Evolutionary conservation across 2,888 invertebrate genomes (phyloP).

Genomic region (Eupithecia dodoneata): DNA sequence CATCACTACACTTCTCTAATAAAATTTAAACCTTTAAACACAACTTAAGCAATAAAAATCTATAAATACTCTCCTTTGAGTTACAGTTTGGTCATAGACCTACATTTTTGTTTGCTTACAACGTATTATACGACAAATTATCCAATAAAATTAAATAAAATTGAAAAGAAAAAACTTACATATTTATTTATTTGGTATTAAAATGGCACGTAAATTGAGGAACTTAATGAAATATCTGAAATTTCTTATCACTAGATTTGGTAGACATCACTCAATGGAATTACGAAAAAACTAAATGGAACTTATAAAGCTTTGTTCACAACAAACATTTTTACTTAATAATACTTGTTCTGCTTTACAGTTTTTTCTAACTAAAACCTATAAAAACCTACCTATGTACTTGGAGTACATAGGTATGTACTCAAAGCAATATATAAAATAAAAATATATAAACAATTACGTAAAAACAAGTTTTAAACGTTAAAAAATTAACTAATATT

Average conservation of each 20-base stretch:
- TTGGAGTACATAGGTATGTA: not conserved
- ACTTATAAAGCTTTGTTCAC: not conserved
- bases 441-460: not conserved
- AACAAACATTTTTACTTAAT: not conserved
- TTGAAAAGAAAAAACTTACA: too few species aligned
- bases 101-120: not conserved
- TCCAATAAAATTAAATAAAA: not conserved
- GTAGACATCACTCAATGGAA: not conserved
- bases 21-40: too few species aligned
- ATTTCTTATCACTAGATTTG: not conserved
- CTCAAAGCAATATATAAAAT: too few species aligned
- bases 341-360: not conserved
- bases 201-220: not conserved
- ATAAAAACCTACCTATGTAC: not conserved
- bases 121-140: not conserved
- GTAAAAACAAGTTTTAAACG: not conserved
- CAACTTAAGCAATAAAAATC: too few species aligned
- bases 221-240: not conserved
- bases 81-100: conserved; percentile 1
- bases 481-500: not conserved
- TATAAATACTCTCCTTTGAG: conserved; percentile 2
- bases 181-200: too few species aligned
- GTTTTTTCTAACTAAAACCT: not conserved
- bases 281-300: too few species aligned
- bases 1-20: too few species aligned